These are phyloP conservation scores for Eristalis tenax DNA, from an alignment of 2,888 invertebrate genomes.

Conservation along the genomic window DNA sequence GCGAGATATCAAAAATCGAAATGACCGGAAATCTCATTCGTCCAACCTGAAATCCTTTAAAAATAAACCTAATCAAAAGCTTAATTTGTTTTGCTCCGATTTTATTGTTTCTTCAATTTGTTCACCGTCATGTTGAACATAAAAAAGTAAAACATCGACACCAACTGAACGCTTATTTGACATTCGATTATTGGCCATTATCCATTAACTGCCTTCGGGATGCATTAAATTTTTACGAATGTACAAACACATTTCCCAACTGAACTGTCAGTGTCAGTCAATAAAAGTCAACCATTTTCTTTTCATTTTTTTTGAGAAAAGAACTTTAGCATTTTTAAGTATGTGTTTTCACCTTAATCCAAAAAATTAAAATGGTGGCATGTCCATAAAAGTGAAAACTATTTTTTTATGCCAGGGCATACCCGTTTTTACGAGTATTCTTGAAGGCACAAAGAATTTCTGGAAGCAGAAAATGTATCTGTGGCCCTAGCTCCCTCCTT, in stretches of 20 bases:
- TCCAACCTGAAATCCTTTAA: background rate
- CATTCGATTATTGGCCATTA: slow-evolving; percentile 35
- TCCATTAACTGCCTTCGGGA: slow-evolving; percentile 18
- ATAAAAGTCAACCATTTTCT: slow-evolving; percentile 22
- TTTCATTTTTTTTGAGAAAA: background rate
- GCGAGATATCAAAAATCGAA: background rate
- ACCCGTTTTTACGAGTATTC: slow-evolving; percentile 6
- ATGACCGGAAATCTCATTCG: background rate
- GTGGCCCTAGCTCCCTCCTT: background rate
- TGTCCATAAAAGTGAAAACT: background rate
- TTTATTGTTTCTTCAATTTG: slow-evolving; percentile 39
- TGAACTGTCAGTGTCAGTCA: slow-evolving; percentile 20
- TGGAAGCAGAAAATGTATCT: background rate
- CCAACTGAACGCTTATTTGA: slow-evolving; percentile 47
- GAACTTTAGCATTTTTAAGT: slow-evolving; percentile 18
- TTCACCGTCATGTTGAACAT: slow-evolving; percentile 13
- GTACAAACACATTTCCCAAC: slow-evolving; percentile 17
- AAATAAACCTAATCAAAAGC: background rate
- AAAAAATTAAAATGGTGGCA: background rate
- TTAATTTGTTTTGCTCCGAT: background rate
- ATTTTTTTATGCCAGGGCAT: slow-evolving; percentile 1
- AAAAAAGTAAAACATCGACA: slow-evolving; percentile 43
- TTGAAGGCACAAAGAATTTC: background rate
- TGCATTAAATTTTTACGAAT: slow-evolving; percentile 14
- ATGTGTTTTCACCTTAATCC: slow-evolving; percentile 24